These are phyloP conservation scores for Rafetus swinhoei DNA, from an alignment of 2,113 vertebrate genomes.

Conservation along the genomic window DNA sequence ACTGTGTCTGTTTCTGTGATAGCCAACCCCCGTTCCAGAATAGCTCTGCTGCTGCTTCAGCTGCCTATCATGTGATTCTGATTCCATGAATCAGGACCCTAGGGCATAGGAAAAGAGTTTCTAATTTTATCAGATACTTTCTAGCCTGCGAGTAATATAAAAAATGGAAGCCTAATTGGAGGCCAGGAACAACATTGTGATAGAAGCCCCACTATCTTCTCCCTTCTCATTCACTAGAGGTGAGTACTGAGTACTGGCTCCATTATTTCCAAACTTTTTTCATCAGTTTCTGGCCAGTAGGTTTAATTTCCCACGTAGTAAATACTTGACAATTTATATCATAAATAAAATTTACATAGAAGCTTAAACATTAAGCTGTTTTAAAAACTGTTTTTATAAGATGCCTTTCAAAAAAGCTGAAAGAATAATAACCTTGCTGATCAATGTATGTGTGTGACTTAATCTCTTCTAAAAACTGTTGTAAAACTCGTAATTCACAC, in stretches of 20 bases:
- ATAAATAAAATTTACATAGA: background rate
- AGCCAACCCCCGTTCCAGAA: background rate
- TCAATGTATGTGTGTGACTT: background rate
- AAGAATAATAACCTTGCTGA: background rate
- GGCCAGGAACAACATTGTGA: background rate
- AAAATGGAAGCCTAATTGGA: background rate
- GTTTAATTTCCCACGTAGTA: background rate
- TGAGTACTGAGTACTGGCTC: background rate
- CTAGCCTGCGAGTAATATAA: background rate
- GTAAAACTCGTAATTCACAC: background rate
- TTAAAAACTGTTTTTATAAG: background rate
- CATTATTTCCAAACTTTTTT: background rate
- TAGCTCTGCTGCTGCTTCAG: background rate
- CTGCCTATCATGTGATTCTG: background rate
- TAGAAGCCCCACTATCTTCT: background rate
- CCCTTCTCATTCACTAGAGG: background rate
- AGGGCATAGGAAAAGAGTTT: background rate
- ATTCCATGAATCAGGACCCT: background rate
- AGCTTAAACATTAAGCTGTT: background rate
- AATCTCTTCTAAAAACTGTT: background rate
- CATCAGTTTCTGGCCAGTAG: accelerated
- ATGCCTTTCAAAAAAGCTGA: background rate
- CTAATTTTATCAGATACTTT: background rate
- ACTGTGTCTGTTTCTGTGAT: background rate
- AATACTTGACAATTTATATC: background rate